These are phyloP conservation scores for Lasiommata megera DNA, from an alignment of 2,888 invertebrate species.

Conservation along the genomic window DNA sequence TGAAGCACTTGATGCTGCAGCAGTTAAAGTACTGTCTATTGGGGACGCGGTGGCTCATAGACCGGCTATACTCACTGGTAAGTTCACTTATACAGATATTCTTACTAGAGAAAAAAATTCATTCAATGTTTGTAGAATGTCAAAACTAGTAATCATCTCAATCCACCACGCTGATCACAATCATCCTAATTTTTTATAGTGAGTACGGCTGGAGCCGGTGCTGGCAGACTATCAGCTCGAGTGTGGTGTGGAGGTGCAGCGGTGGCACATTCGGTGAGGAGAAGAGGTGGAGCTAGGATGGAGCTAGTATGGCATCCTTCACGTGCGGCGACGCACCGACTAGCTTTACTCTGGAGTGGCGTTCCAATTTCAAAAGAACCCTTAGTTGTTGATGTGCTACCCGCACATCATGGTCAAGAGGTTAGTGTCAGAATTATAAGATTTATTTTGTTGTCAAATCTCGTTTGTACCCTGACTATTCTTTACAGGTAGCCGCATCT, in stretches of 20 bases:
- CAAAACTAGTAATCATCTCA: too few relatives aligned
- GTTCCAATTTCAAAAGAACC: conserved; percentile 84
- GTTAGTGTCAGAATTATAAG: conserved; percentile 42
- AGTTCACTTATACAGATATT: conserved; percentile 30
- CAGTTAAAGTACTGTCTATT: conserved; percentile 87
- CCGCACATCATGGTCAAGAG: conserved; percentile 86
- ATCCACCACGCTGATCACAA: too few relatives aligned
- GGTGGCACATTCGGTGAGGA: conserved; percentile 90
- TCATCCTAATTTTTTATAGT: conserved; percentile 65
- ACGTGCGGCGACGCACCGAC: conserved; percentile 91
- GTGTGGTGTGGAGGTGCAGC: conserved; percentile 91
- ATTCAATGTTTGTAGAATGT: too few relatives aligned
- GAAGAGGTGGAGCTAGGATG: conserved; percentile 86
- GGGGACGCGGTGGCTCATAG: conserved; percentile 90
- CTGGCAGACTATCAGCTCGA: conserved; percentile 89
- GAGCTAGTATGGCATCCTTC: conserved; percentile 94
- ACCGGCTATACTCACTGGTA: conserved; percentile 89
- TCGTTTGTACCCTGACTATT: neutral
- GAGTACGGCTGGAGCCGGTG: conserved; percentile 90
- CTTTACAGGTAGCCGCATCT: conserved; percentile 83
- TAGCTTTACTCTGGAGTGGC: conserved; percentile 93
- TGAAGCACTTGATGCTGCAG: conserved; percentile 90
- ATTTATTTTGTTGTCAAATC: too few relatives aligned
- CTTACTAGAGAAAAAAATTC: too few relatives aligned
- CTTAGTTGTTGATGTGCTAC: conserved; percentile 78